Conservation (phyloP, 2,797 vertebrate genomes). For the Liasis olivaceus region DNA sequence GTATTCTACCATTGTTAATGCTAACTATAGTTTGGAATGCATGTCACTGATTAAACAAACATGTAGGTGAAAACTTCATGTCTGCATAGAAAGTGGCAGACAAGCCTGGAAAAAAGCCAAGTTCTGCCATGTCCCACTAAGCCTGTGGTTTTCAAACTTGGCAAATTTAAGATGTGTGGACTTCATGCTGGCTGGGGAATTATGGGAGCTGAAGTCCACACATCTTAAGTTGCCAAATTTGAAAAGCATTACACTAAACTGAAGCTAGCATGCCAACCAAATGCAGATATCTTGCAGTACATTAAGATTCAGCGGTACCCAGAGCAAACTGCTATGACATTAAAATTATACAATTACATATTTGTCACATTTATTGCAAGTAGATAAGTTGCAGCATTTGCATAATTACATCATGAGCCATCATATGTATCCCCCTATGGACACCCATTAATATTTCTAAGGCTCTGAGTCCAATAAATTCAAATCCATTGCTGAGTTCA, state of each 20-base stretch:
- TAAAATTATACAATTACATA: neutral
- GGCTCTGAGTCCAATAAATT: neutral
- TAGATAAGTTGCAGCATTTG: neutral
- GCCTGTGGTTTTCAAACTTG: neutral
- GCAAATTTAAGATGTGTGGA: neutral
- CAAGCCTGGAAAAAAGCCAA: neutral
- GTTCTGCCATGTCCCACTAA: neutral
- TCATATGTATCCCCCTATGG: neutral
- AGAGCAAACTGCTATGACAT: neutral
- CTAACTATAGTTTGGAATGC: neutral
- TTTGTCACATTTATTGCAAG: neutral
- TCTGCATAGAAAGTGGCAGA: neutral
- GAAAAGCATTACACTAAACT: neutral
- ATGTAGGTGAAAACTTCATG: neutral
- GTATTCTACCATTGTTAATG: neutral
- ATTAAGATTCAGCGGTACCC: neutral
- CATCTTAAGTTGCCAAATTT: neutral
- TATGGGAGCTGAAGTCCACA: neutral
- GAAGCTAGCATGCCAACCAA: neutral
- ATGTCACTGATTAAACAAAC: neutral
- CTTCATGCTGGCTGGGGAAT: neutral
- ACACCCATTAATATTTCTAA: neutral
- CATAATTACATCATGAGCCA: neutral
- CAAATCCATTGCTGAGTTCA: neutral
- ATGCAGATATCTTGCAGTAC: neutral